A percentile compares a stretch with the other conserved stretches of the same genome.
Evolutionary conservation across 2,888 invertebrate species (phyloP).

Genomic region (Melolontha melolontha): DNA sequence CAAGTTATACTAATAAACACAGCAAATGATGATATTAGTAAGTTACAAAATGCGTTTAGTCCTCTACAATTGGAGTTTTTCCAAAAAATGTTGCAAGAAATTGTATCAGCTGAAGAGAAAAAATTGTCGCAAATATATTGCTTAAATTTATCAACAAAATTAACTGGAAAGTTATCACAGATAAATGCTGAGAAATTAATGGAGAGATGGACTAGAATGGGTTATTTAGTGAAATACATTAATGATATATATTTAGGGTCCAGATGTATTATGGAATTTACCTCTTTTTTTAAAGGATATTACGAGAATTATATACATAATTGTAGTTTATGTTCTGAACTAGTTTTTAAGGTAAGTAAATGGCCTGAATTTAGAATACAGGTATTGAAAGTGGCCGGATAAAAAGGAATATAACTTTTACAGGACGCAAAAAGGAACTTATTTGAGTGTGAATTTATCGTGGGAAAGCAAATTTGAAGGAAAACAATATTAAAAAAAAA

Average conservation of each 20-base stretch:
- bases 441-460: no score
- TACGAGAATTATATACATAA: constrained; percentile 52
- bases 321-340: constrained; percentile 59
- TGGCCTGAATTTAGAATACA: no score
- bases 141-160: constrained; percentile 56
- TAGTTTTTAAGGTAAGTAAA: constrained; percentile 57
- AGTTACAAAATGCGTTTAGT: constrained; percentile 54
- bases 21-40: constrained; percentile 57
- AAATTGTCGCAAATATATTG: constrained; percentile 53
- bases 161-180: constrained; percentile 51
- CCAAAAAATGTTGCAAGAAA: constrained; percentile 57
- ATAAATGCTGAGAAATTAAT: constrained; percentile 56
- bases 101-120: constrained; percentile 54
- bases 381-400: no score
- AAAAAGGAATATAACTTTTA: no score
- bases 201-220: constrained; percentile 54
- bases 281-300: constrained; percentile 55
- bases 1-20: constrained; percentile 56
- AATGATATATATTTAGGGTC: constrained; percentile 57
- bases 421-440: no score
- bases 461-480: no score
- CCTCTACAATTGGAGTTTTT: constrained; percentile 59
- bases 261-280: constrained; percentile 58
- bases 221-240: constrained; percentile 56
- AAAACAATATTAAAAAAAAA: no score